Conservation (phyloP, 1,140 invertebrate species). For the Scaptodrosophila lebanonensis region DNA sequence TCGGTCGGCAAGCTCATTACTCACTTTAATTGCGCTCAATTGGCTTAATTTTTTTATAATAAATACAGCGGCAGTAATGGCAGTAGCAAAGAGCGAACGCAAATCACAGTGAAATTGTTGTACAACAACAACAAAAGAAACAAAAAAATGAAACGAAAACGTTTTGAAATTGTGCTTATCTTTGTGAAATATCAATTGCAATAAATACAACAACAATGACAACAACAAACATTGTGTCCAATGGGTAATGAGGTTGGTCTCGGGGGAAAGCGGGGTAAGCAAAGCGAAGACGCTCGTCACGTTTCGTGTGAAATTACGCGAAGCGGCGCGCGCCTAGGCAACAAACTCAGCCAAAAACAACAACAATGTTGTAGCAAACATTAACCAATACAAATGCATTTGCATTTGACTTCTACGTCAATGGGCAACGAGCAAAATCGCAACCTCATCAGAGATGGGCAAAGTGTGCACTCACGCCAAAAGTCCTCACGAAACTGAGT, state of each 20-base stretch:
- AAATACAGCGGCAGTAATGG: slow-evolving; percentile 17
- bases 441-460: neutral
- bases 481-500: too few relatives aligned
- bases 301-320: slow-evolving; percentile 70
- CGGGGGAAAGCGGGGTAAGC: neutral
- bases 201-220: slow-evolving; percentile 6
- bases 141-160: slow-evolving; percentile 35
- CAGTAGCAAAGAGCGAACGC: slow-evolving; percentile 14
- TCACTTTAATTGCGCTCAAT: slow-evolving; percentile 71
- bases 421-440: slow-evolving; percentile 12
- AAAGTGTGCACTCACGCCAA: too few relatives aligned
- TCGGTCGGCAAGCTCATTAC: slow-evolving; percentile 47
- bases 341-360: too few relatives aligned
- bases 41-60: slow-evolving; percentile 61
- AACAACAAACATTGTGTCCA: slow-evolving; percentile 21
- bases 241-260: slow-evolving; percentile 5
- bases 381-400: slow-evolving; percentile 16
- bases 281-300: slow-evolving; percentile 40
- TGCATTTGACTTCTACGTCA: slow-evolving; percentile 15
- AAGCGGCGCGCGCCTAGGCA: slow-evolving; percentile 43
- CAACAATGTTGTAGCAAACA: too few relatives aligned
- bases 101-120: slow-evolving; percentile 55
- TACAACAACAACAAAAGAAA: slow-evolving; percentile 37
- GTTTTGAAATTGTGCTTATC: slow-evolving; percentile 71
- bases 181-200: slow-evolving; percentile 71